These are phyloP conservation scores for Penaeus vannamei DNA, from an alignment of 1,140 invertebrate species.

Conservation along the genomic window DNA sequence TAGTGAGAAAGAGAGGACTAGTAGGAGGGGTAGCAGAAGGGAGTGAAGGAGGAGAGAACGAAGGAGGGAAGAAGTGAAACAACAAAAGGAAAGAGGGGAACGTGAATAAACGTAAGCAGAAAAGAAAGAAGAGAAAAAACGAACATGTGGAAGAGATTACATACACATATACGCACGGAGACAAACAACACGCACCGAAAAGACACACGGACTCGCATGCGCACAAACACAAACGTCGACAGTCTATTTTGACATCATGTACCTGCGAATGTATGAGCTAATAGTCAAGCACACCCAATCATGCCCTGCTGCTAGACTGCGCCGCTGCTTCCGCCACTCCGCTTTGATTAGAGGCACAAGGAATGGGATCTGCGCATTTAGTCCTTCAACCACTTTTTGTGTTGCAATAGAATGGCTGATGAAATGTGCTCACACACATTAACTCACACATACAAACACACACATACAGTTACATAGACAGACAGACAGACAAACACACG, in stretches of 20 bases:
- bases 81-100: not conserved
- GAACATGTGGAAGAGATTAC: not conserved
- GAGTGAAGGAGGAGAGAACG: not conserved
- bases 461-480: not conserved
- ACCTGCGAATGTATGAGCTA: not conserved
- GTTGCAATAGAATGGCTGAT: too few species aligned
- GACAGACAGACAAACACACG: not conserved
- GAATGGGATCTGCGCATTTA: not conserved
- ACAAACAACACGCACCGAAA: not conserved
- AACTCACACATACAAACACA: conserved; percentile 16
- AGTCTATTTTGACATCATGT: not conserved
- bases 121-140: not conserved
- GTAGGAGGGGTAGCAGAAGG: not conserved
- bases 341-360: not conserved
- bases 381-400: too few species aligned
- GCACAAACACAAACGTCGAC: too few species aligned
- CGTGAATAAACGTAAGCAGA: not conserved
- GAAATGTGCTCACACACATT: not conserved
- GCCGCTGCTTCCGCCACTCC: too few species aligned
- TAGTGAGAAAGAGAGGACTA: not conserved
- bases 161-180: not conserved
- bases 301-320: not conserved
- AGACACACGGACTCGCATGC: not conserved
- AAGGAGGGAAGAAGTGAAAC: not conserved
- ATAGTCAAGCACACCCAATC: not conserved